Base-by-base conservation (phyloP, 2,888 invertebrate genomes). In the Catocala nupta region DNA sequence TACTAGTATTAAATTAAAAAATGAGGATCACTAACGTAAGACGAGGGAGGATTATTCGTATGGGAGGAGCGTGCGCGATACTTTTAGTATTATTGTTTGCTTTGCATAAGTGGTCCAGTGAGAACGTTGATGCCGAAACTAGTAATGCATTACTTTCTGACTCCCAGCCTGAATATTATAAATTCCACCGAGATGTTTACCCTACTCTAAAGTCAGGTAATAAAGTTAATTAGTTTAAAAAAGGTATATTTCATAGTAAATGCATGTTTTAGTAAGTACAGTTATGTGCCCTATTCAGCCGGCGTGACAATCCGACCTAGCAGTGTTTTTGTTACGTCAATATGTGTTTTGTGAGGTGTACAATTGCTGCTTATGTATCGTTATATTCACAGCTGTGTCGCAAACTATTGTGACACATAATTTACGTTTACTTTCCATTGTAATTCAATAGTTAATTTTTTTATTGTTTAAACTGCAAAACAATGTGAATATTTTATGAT, bases 1-100 rank as follows among this genome's bases (percentile, higher is more conserved):
- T 74, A 59, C 75, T 74, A 75, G 63, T 55, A 61, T 50, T 66
- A 70, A 68, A 70, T 62, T 65, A 51, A 70, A 91, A 83, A 82
- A 96, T 96, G 96, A 95, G 95, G 77, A 94, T 96, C 60, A 95
- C 96, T 74, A 95, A 95, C 75, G 86, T 96, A 55, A 93, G 96
- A 77, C 94, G 95, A 55, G 95, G 95, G 48, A 91, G 95, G 70
- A 94, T 96, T 64, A 89, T 95, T 73, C 95, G 96, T 71, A 88
- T 96, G 73, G 85, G 86, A 10, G 85, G 93, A 55, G 92, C 93
- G 57, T 90, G 95, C 75, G 85, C 93, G 71, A 88, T 96, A 70
- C 88, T 96, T 68, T 72, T 96, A 75, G 87, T 96, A 73, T 83
- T 96, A 61, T 84, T 97, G 59, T 96, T 96, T 86, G 92, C 96